Base-by-base conservation (phyloP, 2,888 invertebrate species). In the Opisthograptis luteolata region DNA sequence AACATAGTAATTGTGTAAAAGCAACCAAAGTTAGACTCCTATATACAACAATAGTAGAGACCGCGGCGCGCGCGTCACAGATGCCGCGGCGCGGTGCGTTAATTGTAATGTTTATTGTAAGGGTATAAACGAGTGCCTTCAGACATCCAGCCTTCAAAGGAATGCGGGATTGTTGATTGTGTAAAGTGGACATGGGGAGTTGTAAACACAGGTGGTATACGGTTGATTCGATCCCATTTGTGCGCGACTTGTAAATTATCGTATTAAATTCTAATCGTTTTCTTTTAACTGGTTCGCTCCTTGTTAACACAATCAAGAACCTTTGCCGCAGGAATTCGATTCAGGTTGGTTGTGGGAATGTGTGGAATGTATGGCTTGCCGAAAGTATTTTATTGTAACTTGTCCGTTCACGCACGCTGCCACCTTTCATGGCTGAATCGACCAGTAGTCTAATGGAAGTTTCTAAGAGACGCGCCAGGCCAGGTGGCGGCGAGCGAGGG, bases 101-200 rank as follows among this genome's bases (percentile, higher is more conserved):
- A 64, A 64, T 55, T 58, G 61, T 64, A 81, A 71, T 73, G 68
- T 74, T 37, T 82, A 80, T 73, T 81, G 53, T 78, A 77, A 78
- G 83, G 84, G 85, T 87, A 81, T 80, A 76, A 87, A 86, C 87
- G 80, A 89, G 89, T 89, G 89, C 89, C 89, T 89, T 89, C 81
- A 80, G 76, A 82, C 84, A 81, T 87, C 87, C 87, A 88, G 89
- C 88, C 88, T 88, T 88, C 84, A 79, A 68, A 71, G 73, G 80
- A 79, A 76, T 68, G 82, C 82, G 76, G 85, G 84, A 81, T 84
- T 79, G 81, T 83, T 79, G 82, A 82, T 82, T 78, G 83, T 80
- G 79, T 72, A 71, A 75, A 67, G 75, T 70, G 71, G 74, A 79
- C 73, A 72, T 71, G 70, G 71, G 66, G 64, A 67, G 62, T 62